Evolutionary conservation across 1,140 invertebrate species (phyloP), one percentile per base, ranked within the genome.

Genomic region (Heliconius melpomene): DNA sequence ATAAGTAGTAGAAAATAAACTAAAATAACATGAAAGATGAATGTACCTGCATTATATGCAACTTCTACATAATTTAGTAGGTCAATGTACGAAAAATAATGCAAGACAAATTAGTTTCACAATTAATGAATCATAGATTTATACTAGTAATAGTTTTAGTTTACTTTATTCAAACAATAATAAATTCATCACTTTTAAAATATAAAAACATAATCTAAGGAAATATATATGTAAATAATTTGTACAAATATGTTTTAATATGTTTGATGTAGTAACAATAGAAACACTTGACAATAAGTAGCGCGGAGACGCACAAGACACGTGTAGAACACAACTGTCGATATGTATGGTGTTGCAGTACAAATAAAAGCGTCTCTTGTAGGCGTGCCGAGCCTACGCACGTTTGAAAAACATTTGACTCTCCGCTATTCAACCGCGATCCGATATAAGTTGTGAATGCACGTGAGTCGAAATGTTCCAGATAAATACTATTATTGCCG

Each of bases 351-450:
- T 38, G 8, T 72, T 72, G 32, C 32, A 32, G 36, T 40, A 23
- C 29, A 36, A 54, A 77, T 60, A 77, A 52, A 77, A 72, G 26
- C 75, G 75, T 32, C 60, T 77, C 52, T 57, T 46, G 36, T 70
- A 71, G 11, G 60, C 38, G 8, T 71, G 3, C 7, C 38, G 20
- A 72, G 13, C 50, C 5, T n/a, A 80, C 81, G 75, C 80, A 79
- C 75, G 77, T 83, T 82, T 82, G 81, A 85, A 85, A 82, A 81
- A 82, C 83, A 75, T 80, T 83, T 77, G 78, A 74, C 66, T 72
- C 74, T 32, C 32, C 79, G 80, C 82, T 80, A 84, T 82, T 83
- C 79, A 79, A 79, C 83, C 82, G 80, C 82, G 78, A 79, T 83
- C 77, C 80, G 79, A 79, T 83, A 83, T 83, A 70, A 86, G 79